Evolutionary conservation across 1,140 invertebrate species (phyloP), one percentile per base, ranked within the genome.

Genomic region (Aphelenchoides avenae): DNA sequence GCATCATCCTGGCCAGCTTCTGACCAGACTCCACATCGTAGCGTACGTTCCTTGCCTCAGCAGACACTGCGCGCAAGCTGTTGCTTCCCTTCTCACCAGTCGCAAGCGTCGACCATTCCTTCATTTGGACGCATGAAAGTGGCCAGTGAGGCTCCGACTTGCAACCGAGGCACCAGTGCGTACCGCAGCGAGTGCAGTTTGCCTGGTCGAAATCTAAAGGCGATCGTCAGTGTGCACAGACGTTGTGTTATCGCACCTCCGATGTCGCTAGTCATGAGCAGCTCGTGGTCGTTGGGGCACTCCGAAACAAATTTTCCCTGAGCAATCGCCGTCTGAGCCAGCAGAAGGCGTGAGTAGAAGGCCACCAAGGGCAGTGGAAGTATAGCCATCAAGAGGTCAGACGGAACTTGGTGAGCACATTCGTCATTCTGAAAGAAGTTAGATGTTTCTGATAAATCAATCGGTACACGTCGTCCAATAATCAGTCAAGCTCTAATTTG

Each of bases 341-440:
- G 44, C 24, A n/a, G 11, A 29, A n/a, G 11, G 11, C 7, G 44
- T 13, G 56, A 3, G 44, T 22, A 18, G 13, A 18, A 13, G 13
- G n/a, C n/a, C 18, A 52, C 48, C 13, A n/a, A 11, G 13, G 50
- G 24, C 11, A 52, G n/a, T 22, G 48, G 49, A 15, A 52, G 33
- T n/a, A 52, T 24, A 15, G 50, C 51, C 15, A 11, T 20, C 13
- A 52, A 5, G 13, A 52, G 5, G 1, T 11, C 11, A 9, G 13
- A 13, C 5, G 50, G 49, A 29, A 54, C 18, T 2, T n/a, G 26
- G n/a, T n/a, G n/a, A 18, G 44, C 13, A 27, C 50, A 50, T 15
- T 50, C 53, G n/a, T 13, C 48, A 53, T 18, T 13, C 13, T 34
- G 48, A 51, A n/a, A n/a, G n/a, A n/a, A n/a, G n/a, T n/a, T n/a